Evolutionary conservation across 2,888 invertebrate genomes (phyloP), one percentile per base, ranked within the genome.

Genomic region (Dasypogon diadema): DNA sequence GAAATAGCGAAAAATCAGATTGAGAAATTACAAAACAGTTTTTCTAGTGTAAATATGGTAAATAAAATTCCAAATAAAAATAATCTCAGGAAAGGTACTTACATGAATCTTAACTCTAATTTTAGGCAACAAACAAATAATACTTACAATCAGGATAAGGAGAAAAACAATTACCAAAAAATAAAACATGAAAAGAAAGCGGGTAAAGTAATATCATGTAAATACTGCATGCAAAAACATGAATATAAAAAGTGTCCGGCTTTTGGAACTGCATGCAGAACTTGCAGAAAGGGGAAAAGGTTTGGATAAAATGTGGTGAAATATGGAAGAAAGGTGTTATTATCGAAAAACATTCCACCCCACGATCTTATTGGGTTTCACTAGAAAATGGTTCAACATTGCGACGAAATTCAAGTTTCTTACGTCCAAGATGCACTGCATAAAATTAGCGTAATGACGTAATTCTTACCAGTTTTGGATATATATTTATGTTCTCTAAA

Each of bases 1-100:
- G 56, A 76, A 48, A 26, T 21, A 10, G 72, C 54, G 34, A 76
- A 42, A 56, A 51, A 46, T 14, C 75, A 70, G 46, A 10, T 42
- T 22, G 24, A 26, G 22, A 51, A 16, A 51, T 18, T 51, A 21
- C 51, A 51, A 18, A 14, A 2, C 2, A 10, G 10, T 6, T 16
- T 16, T 51, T 51, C 16, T 51, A 51, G 2, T 21, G 16, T 51
- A 6, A 51, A 51, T n/a, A 6, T 51, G 21, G 51, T 16, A 51
- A 51, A 51, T 51, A 51, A 10, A 51, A 18, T 16, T 51, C 51
- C 51, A 51, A 51, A 6, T 51, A 51, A 51, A 51, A 16, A 10
- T 16, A 16, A 51, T 10, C 2, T 42, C 5, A 42, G 42, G 10
- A 42, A 42, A 42, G 12, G 12, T 42, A 42, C 5, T 42, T 12